Evolutionary conservation across 2,113 vertebrate genomes (phyloP), one percentile per base, ranked within the genome.

Genomic region (Aythya baeri): DNA sequence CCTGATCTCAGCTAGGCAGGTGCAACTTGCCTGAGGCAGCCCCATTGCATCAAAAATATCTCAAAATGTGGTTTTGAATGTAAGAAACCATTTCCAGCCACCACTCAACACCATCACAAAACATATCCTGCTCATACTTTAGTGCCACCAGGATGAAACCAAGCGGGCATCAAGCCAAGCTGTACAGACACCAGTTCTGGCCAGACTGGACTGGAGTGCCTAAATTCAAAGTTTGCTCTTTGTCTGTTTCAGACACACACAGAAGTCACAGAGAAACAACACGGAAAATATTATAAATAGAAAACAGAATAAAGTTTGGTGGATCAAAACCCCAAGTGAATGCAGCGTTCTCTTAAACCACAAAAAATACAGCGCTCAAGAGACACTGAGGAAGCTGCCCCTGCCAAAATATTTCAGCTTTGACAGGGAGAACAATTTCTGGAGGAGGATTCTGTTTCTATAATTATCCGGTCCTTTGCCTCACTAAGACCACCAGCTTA

Each of bases 341-440:
- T 84, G 54, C 81, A 88, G 80, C 23, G 65, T 91, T 96, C 83
- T 88, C 72, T 91, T 72, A 83, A 96, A 88, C 93, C 92, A 86
- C 92, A 94, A 94, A 95, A 97, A 93, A 94, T 17, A 90, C 57
- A 68, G 73, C 67, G 54, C 68, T 84, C 71, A 55, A 81, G 88
- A 93, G 80, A 78, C 88, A 70, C 73, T 83, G 80, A 94, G 95
- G 95, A 95, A 95, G 74, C 73, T 76, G 90, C 13, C 61, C 26
- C 44, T 93, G 95, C 94, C 94, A 96, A 95, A 96, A 86, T 92
- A 90, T 75, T 93, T 96, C 94, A 92, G 88, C 65, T 87, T 92
- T 84, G 76, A 96, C 88, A 90, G 41, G 72, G 82, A 95, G 86
- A 91, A 86, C 65, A 44, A 71, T 90, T 96, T 82, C 80, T 90